Conservation (phyloP, 2,113 vertebrate genomes). For the Emydura subglobosa region DNA sequence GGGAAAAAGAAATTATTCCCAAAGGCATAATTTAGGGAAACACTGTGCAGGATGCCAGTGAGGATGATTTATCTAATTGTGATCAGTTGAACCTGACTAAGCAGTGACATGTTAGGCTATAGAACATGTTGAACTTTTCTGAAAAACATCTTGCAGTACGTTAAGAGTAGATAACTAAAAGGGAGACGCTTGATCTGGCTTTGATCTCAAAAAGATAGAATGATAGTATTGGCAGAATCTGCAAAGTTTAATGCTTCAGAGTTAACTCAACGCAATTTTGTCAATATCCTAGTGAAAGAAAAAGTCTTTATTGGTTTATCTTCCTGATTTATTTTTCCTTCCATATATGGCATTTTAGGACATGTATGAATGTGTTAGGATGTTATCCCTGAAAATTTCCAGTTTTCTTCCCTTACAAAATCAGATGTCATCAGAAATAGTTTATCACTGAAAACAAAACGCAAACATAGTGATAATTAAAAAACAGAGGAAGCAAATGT, state of each 20-base stretch:
- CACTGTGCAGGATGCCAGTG: accelerated
- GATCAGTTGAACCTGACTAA: not conserved
- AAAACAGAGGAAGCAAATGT: not conserved
- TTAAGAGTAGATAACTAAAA: not conserved
- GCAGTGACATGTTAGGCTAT: not conserved
- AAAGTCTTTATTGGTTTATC: accelerated
- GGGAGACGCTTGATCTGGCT: not conserved
- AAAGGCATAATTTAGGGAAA: not conserved
- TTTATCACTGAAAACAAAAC: not conserved
- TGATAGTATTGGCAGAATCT: not conserved
- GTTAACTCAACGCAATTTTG: not conserved
- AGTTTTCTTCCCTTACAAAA: conserved; percentile 13
- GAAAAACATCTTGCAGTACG: not conserved
- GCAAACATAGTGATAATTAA: not conserved
- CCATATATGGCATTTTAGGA: not conserved
- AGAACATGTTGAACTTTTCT: not conserved
- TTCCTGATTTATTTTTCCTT: conserved; percentile 9
- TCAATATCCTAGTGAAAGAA: not conserved
- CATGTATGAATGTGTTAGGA: not conserved
- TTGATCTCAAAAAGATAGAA: not conserved
- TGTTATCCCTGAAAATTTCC: conserved; percentile 17
- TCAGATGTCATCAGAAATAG: not conserved
- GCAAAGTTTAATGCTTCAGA: not conserved
- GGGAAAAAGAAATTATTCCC: not conserved
- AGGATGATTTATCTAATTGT: not conserved